Base-by-base conservation (phyloP, 2,113 vertebrate species). In the Channa argus region DNA sequence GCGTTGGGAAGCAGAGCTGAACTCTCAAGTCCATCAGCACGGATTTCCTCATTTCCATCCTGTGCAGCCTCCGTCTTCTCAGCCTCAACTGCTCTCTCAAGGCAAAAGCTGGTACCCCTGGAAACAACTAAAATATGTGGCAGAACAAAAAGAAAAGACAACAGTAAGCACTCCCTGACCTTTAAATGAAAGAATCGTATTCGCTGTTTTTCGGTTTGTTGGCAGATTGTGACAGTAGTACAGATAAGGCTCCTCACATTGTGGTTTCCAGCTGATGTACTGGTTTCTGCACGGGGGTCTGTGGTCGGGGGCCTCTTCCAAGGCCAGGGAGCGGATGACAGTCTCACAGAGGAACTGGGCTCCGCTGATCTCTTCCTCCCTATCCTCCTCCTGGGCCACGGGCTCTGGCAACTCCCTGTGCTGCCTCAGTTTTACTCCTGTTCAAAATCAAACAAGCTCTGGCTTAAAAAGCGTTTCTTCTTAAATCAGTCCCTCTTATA, bases 271-370 rank as follows among this genome's bases (percentile, higher is more conserved):
- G 33, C 74, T 58, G 65, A 67, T 72, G 63, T 79, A 79, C 66
- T 90, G 95, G 51, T 3, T 75, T 76, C 94, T 92, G 41, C 94
- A 94, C 5, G 91, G 92, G 3, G 96, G 97, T 14, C 92, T 95
- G 84, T 97, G 97, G 77, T 99, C 98, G 4, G 97, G 98, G 36
- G 96, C 96, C 49, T 98, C 97, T 87, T 99, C 98, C 79, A 99
- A 76, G 1, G 98, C 96, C 3, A 99, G 95, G 5, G 98, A 99
- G 45, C 98, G 95, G 80, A 99, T 99, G 1, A 99, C 96, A 0
- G 98, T 99, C 93, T 99, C 98, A n/a, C 96, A 99, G 33, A 99
- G 96, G 86, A 99, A 99, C 92, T 99, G 97, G 6, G 97, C 98
- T 34, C 98, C 97, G 3, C 98, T 99, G 89, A 99, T 96, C 71